Evolutionary conservation across 2,888 invertebrate genomes (phyloP).

Genomic region (Branchipolynoe longqiensis): DNA sequence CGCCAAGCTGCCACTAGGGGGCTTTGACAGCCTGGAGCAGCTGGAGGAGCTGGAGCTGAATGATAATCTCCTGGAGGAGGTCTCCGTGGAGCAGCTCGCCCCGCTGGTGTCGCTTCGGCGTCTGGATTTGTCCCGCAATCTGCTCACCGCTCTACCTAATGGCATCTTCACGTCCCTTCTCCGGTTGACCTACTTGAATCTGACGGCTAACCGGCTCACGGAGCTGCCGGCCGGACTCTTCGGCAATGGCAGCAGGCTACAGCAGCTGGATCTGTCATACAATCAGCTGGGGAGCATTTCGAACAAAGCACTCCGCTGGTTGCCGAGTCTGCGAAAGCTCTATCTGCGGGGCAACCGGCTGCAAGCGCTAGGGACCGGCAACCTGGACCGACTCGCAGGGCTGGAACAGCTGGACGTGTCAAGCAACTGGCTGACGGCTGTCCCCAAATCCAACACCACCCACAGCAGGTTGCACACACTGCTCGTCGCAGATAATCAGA

Average conservation of each 20-base stretch:
- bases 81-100: background rate
- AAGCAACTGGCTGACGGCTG: background rate
- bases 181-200: background rate
- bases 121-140: constrained; percentile 22
- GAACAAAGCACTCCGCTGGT: background rate
- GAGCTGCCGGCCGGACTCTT: background rate
- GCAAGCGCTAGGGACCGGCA: background rate
- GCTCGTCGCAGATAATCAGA: background rate
- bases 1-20: background rate
- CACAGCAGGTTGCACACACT: background rate
- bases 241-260: background rate
- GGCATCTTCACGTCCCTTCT: background rate
- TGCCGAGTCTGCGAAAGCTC: background rate
- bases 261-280: constrained; percentile 21
- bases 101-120: background rate
- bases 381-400: background rate
- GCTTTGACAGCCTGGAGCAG: background rate
- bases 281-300: background rate
- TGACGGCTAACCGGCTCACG: background rate
- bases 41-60: constrained; percentile 38
- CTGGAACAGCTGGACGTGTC: background rate
- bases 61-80: background rate
- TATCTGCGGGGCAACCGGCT: background rate
- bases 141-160: background rate
- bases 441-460: constrained; percentile 13